phyloP scores from a whole-genome alignment of 2,888 invertebrate species.

The Netelia melanura region DNA sequence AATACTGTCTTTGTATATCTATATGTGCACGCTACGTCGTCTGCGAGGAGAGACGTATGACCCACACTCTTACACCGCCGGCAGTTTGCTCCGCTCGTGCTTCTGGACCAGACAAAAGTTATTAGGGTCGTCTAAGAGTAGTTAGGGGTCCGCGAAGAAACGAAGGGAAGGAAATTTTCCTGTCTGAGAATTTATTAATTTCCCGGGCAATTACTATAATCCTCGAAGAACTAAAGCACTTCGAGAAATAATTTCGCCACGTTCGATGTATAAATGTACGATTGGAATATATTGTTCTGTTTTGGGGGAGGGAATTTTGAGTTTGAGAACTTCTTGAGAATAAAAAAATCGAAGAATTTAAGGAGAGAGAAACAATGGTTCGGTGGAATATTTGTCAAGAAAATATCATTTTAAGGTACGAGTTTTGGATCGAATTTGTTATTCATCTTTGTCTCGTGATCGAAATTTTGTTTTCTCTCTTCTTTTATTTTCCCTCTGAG shows the following conservation, averaged over 20 bases:
- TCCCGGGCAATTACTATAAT: conserved; percentile 59
- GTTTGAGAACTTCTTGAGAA: too few species aligned
- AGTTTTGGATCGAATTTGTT: too few species aligned
- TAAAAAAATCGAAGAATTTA: too few species aligned
- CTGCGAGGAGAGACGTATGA: conserved; percentile 52
- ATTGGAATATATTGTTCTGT: too few species aligned
- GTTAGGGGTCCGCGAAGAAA: conserved; percentile 56
- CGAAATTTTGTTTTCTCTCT: not conserved
- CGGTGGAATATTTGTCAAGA: too few species aligned
- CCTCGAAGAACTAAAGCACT: conserved; percentile 30
- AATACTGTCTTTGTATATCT: conserved; percentile 6
- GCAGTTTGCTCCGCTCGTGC: conserved; percentile 53
- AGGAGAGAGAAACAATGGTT: too few species aligned
- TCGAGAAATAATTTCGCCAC: not conserved
- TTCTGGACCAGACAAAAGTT: conserved; percentile 66
- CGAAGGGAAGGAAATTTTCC: conserved; percentile 8
- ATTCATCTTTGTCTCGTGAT: too few species aligned
- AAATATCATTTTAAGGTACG: too few species aligned
- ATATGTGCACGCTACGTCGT: conserved; percentile 44
- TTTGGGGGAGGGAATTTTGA: too few species aligned
- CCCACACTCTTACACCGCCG: conserved; percentile 35
- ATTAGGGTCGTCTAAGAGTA: conserved; percentile 63
- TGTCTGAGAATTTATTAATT: conserved; percentile 64
- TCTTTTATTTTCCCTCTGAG: not conserved
- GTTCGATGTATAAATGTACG: not conserved